Conservation (phyloP, 2,797 vertebrate genomes). For the Pampus argenteus region DNA sequence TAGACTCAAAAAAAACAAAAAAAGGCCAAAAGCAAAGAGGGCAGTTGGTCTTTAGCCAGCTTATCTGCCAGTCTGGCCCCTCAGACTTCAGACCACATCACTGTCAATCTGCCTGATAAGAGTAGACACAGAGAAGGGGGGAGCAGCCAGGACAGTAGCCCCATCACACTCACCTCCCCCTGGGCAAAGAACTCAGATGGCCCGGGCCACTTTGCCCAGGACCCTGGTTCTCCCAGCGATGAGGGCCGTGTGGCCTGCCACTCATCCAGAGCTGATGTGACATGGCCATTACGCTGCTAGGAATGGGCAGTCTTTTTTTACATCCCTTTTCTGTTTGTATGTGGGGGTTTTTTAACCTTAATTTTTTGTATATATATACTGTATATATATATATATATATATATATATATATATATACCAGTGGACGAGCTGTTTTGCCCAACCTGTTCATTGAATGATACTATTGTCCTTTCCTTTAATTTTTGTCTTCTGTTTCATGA, state of each 20-base stretch:
- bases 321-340: conserved; percentile 31
- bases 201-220: conserved; percentile 70
- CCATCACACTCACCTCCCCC: conserved; percentile 76
- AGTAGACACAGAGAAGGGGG: conserved; percentile 68
- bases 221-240: conserved; percentile 61
- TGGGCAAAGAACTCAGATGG: conserved; percentile 80
- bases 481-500: background rate
- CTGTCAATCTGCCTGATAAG: conserved; percentile 76
- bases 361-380: conserved; percentile 31
- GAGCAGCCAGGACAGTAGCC: conserved; percentile 71
- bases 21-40: conserved; percentile 79
- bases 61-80: conserved; percentile 75
- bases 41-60: conserved; percentile 80
- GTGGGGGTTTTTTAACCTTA: background rate
- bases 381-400: too few species aligned
- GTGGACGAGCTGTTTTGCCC: background rate
- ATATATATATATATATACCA: too few species aligned
- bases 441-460: conserved; percentile 8
- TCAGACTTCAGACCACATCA: conserved; percentile 75
- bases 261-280: conserved; percentile 80
- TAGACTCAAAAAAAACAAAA: conserved; percentile 70
- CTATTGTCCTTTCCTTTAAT: conserved; percentile 1
- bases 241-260: conserved; percentile 70
- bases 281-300: conserved; percentile 75
- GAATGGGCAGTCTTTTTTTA: conserved; percentile 50